Conservation (phyloP, 2,888 invertebrate species). For the Drosophila mimetica region DNA sequence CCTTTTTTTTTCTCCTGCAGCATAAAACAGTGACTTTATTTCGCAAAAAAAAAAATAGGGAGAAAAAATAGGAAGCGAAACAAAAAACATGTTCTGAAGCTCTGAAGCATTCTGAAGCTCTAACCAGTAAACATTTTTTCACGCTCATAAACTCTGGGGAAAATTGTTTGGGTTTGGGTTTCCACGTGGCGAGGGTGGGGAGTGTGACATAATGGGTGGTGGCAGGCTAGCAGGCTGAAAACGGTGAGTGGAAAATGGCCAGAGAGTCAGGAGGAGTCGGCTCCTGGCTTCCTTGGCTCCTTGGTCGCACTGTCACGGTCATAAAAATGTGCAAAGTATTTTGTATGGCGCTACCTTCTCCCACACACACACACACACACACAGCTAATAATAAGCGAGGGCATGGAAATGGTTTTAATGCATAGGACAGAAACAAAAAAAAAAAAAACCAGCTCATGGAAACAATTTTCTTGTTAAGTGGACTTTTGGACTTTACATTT, state of each 20-base stretch:
- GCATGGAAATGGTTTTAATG: constrained; percentile 50
- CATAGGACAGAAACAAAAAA: constrained; percentile 7
- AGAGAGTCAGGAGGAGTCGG: background rate
- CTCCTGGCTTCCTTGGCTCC: constrained; percentile 13
- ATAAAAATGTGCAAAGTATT: constrained; percentile 75
- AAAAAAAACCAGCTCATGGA: constrained; percentile 37
- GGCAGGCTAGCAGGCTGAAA: constrained; percentile 28
- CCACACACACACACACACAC: constrained; percentile 23
- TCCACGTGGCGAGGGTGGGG: constrained; percentile 5
- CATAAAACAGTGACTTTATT: constrained; percentile 50
- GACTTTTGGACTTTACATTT: constrained; percentile 60
- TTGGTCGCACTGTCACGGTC: constrained; percentile 45
- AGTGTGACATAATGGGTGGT: constrained; percentile 64
- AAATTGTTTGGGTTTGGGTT: constrained; percentile 55
- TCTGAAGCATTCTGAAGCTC: constrained; percentile 27
- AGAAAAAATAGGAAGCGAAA: background rate
- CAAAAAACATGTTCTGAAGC: constrained; percentile 38
- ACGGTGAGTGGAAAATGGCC: constrained; percentile 3
- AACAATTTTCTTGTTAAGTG: constrained; percentile 64
- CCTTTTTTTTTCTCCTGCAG: constrained; percentile 9
- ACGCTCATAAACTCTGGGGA: constrained; percentile 67
- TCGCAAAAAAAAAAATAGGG: constrained; percentile 6
- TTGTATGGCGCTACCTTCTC: constrained; percentile 26
- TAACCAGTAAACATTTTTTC: constrained; percentile 49
- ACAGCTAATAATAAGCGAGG: constrained; percentile 52